Evolutionary conservation across 2,888 invertebrate genomes (phyloP), one percentile per base, ranked within the genome.

Genomic region (Scelioninae gen. 2): DNA sequence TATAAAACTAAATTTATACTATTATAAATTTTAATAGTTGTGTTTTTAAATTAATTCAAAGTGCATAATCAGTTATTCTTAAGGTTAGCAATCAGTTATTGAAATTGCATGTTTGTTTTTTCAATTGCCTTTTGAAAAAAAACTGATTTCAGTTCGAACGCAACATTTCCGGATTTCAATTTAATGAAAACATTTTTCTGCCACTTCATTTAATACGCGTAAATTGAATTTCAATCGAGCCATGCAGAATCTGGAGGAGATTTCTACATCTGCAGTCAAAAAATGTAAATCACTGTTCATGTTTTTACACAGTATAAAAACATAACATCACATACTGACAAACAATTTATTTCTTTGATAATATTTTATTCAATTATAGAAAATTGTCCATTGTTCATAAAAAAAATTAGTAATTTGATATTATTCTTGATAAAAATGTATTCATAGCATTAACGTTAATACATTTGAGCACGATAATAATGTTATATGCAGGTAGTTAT

Each of bases 1-100:
- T n/a, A n/a, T n/a, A n/a, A n/a, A n/a, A n/a, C n/a, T n/a, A n/a
- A n/a, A n/a, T n/a, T n/a, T n/a, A n/a, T n/a, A n/a, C n/a, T n/a
- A n/a, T 31, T 9, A 31, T n/a, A n/a, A 6, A 9, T 31, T 9
- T 9, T 5, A 31, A 9, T 31, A 2, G 9, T 9, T 31, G 31
- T 31, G 9, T 31, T 35, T 10, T 41, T 25, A 43, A 57, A 43
- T 28, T 41, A 57, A 57, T 57, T 41, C 18, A 57, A 28, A 31
- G 28, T 28, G 28, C 41, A 41, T 57, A 39, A 16, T 28, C 41
- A 16, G 43, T 31, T 31, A 43, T 57, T 57, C 57, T 7, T 43
- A 2, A 55, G 55, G 28, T 55, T 55, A 39, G 37, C 41, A 33
- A 41, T 55, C 39, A 55, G 25, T 55, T 55, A 55, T 55, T 41